A percentile compares a stretch with the other conserved stretches of the same genome.
phyloP scores from a whole-genome alignment of 2,888 invertebrate genomes.

The Perizoma affinitatum region DNA sequence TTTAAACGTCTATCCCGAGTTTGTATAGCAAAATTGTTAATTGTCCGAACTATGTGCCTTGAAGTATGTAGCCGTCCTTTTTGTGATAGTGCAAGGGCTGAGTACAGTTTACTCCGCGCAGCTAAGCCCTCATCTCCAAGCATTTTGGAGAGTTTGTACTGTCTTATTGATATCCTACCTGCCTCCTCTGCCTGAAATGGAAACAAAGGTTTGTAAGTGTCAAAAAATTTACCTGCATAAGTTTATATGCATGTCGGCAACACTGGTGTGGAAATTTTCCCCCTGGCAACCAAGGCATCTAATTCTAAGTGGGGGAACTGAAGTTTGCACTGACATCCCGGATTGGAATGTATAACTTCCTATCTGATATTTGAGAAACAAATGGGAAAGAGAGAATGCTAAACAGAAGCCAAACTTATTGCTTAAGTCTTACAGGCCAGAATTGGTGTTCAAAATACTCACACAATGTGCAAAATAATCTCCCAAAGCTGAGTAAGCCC shows the following conservation, averaged over 20 bases:
- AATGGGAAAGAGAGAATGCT: too few species aligned
- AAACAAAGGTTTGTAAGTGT: too few species aligned
- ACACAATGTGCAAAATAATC: conserved; percentile 92
- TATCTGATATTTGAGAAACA: too few species aligned
- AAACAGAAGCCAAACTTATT: too few species aligned
- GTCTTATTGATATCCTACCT: conserved; percentile 93
- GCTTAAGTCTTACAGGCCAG: too few species aligned
- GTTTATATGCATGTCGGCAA: too few species aligned
- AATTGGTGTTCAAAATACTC: conserved; percentile 57
- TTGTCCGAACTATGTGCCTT: conserved; percentile 82
- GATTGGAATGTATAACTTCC: too few species aligned
- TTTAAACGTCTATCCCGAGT: conserved; percentile 86
- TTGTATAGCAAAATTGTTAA: conserved; percentile 63
- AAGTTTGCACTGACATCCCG: too few species aligned
- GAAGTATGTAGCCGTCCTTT: conserved; percentile 87
- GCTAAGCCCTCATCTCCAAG: conserved; percentile 92
- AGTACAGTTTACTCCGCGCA: conserved; percentile 93
- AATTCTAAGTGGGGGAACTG: too few species aligned
- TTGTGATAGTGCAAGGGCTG: conserved; percentile 94
- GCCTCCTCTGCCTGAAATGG: conserved; percentile 91
- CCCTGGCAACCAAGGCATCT: too few species aligned
- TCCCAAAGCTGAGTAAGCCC: conserved; percentile 97
- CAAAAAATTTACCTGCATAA: too few species aligned
- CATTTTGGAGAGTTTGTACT: conserved; percentile 91
- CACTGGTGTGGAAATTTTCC: too few species aligned